Percentiles rank a stretch among this genome's conserved stretches.
Conservation (phyloP, 2,113 vertebrate species). For the Osmerus mordax region DNA sequence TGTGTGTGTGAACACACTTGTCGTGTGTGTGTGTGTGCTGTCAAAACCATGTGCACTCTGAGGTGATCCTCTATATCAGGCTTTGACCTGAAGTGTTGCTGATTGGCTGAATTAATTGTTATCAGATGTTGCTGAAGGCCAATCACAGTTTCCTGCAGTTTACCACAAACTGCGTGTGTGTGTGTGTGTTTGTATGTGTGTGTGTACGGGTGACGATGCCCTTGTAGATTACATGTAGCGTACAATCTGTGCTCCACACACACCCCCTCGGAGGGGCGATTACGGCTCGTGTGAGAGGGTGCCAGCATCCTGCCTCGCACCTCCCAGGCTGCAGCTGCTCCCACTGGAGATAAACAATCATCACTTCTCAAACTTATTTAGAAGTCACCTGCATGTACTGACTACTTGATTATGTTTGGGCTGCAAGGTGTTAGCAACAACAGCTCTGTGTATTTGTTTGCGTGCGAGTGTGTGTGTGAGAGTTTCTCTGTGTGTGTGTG, state of each 20-base stretch:
- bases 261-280: conserved; percentile 57
- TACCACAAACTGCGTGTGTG: background rate
- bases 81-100: conserved; percentile 23
- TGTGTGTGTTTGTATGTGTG: conserved; percentile 16
- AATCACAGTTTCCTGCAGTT: conserved; percentile 18
- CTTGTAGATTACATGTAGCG: conserved; percentile 65
- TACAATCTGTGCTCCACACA: conserved; percentile 68
- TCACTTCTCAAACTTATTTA: too few relatives aligned
- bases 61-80: conserved; percentile 15
- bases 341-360: too few relatives aligned
- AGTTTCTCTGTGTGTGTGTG: background rate
- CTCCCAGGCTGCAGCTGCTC: background rate
- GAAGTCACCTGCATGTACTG: conserved; percentile 26
- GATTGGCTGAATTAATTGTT: conserved; percentile 65
- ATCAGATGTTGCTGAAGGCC: conserved; percentile 67
- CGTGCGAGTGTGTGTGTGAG: background rate
- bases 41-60: conserved; percentile 45
- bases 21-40: conserved; percentile 15
- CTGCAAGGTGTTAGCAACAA: conserved; percentile 7
- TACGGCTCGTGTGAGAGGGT: conserved; percentile 57
- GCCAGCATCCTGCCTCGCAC: conserved; percentile 42
- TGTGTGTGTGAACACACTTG: background rate
- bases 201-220: conserved; percentile 53
- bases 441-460: background rate
- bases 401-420: conserved; percentile 55